phyloP scores from a whole-genome alignment of 2,888 invertebrate species.

The Lasius platythorax region DNA sequence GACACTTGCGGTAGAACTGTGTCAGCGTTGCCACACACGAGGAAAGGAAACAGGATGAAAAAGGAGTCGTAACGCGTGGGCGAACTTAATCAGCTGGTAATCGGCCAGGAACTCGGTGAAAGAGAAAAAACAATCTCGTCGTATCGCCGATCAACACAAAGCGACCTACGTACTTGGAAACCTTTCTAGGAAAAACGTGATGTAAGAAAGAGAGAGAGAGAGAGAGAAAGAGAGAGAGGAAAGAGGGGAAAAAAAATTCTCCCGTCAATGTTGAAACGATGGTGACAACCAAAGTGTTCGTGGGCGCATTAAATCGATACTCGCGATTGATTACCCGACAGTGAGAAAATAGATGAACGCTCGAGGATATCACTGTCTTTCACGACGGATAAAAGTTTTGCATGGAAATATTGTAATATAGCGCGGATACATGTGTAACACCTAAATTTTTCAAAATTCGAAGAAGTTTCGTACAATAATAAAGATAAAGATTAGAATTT shows the following conservation, averaged over 20 bases:
- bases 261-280: constrained; percentile 36
- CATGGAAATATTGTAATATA: not conserved
- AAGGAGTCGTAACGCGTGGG: constrained; percentile 60
- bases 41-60: constrained; percentile 35
- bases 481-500: not conserved
- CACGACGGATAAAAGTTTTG: constrained; percentile 10
- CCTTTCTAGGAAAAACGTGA: constrained; percentile 39
- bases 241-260: constrained; percentile 17
- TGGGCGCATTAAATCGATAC: constrained; percentile 50
- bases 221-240: constrained; percentile 26
- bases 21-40: constrained; percentile 37
- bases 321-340: constrained; percentile 46
- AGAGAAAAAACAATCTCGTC: constrained; percentile 50
- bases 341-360: constrained; percentile 39
- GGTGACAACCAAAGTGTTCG: constrained; percentile 35
- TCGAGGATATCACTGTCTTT: constrained; percentile 33
- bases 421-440: not conserved
- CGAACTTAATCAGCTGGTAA: constrained; percentile 53
- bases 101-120: constrained; percentile 56
- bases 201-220: constrained; percentile 17
- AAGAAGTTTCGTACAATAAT: not conserved
- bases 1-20: constrained; percentile 51
- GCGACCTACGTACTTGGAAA: constrained; percentile 35
- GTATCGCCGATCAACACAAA: constrained; percentile 45
- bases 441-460: not conserved